These are phyloP conservation scores for Aramus guarauna DNA, from an alignment of 2,113 vertebrate genomes.

Conservation along the genomic window DNA sequence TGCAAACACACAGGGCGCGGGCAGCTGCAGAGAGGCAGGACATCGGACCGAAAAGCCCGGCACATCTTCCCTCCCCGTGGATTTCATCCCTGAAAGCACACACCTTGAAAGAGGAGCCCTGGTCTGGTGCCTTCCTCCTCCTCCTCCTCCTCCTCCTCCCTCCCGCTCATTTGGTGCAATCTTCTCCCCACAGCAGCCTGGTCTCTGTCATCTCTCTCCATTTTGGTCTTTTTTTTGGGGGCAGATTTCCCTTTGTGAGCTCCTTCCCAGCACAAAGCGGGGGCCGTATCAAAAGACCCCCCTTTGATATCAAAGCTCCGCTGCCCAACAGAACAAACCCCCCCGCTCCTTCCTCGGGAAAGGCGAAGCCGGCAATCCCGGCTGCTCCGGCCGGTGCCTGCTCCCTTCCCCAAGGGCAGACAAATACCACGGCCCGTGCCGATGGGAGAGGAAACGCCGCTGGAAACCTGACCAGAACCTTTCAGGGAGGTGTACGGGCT, in stretches of 20 bases:
- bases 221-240: neutral
- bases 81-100: neutral
- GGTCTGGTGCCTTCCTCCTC: neutral
- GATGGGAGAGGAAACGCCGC: neutral
- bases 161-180: neutral
- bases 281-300: neutral
- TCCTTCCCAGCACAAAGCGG: neutral
- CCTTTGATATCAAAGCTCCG: neutral
- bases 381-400: too few relatives aligned
- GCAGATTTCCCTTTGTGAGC: neutral
- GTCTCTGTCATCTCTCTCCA: neutral
- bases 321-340: neutral
- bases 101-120: neutral
- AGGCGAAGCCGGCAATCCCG: neutral
- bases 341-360: neutral
- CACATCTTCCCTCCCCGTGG: neutral
- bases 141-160: neutral
- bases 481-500: neutral
- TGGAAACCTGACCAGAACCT: neutral
- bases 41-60: neutral
- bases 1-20: neutral
- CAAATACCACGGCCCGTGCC: rapidly evolving
- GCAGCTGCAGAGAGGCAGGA: neutral
- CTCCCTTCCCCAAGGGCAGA: neutral
- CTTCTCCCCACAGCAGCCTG: neutral